Evolutionary conservation across 1,140 invertebrate genomes (phyloP).

Genomic region (Forficula auricularia): DNA sequence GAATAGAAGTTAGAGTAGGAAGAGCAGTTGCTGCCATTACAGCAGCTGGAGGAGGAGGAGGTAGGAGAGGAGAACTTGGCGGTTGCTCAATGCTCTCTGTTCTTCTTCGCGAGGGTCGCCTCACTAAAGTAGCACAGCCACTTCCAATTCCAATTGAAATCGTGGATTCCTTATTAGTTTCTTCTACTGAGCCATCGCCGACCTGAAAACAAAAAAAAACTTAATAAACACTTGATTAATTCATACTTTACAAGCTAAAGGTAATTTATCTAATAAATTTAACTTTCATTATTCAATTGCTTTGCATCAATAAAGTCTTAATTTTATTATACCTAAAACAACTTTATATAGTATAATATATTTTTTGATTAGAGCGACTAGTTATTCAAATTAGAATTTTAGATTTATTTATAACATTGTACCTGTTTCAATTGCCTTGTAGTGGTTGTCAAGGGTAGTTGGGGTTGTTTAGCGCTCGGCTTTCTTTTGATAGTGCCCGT

Average conservation of each 20-base stretch:
- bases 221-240: no score
- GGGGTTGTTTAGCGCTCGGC: conserved; percentile 64
- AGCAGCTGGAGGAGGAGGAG: conserved; percentile 30
- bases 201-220: no score
- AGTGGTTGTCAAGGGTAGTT: conserved; percentile 76
- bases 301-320: no score
- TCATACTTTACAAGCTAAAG: no score
- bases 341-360: no score
- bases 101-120: conserved; percentile 36
- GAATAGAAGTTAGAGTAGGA: conserved; percentile 18
- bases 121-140: conserved; percentile 30
- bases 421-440: conserved; percentile 74
- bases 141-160: not conserved
- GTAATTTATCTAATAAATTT: no score
- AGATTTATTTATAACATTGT: conserved; percentile 30
- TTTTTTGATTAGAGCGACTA: no score
- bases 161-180: not conserved
- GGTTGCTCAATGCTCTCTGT: conserved; percentile 22
- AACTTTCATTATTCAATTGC: no score
- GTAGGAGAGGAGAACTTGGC: conserved; percentile 27
- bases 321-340: no score
- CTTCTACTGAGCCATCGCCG: not conserved
- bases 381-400: conserved; percentile 8
- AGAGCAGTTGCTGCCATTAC: conserved; percentile 23
- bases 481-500: conserved; percentile 69